A percentile compares a stretch with the other conserved stretches of the same genome.
Evolutionary conservation across 2,888 invertebrate genomes (phyloP).

Genomic region (Nemotelus nigrinus): DNA sequence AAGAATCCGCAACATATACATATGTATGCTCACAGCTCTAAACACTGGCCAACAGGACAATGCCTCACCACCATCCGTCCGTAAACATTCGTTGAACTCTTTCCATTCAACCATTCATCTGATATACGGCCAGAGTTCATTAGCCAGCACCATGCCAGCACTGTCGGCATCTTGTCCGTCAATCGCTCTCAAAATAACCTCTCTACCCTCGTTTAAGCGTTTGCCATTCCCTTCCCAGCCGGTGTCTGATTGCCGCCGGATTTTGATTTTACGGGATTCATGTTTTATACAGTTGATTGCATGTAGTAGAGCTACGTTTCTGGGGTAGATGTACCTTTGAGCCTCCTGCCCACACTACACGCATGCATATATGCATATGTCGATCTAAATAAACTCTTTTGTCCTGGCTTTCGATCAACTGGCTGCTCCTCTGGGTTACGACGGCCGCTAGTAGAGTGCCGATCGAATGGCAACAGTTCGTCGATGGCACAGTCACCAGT

Average conservation of each 20-base stretch:
- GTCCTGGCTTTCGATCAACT: too few species aligned
- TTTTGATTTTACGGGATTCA: constrained; percentile 34
- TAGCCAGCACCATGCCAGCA: constrained; percentile 18
- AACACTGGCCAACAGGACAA: not conserved
- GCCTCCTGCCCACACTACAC: not conserved
- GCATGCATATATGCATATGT: too few species aligned
- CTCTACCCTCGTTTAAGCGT: not conserved
- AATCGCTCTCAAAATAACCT: too few species aligned
- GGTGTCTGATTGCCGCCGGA: not conserved
- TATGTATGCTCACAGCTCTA: too few species aligned
- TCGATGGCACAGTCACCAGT: not conserved
- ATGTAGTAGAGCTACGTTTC: not conserved
- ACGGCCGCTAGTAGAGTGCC: too few species aligned
- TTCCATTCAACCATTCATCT: not conserved
- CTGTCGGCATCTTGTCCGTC: not conserved
- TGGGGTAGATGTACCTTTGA: constrained; percentile 32
- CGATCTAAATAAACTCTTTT: too few species aligned
- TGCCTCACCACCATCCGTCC: not conserved
- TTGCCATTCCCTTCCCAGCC: constrained; percentile 1
- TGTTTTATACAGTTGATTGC: constrained; percentile 28
- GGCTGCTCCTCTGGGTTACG: too few species aligned
- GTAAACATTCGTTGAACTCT: constrained; percentile 25
- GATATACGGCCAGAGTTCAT: constrained; percentile 41
- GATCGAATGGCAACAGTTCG: too few species aligned
- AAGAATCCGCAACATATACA: not conserved